phyloP scores from a whole-genome alignment of 1,140 invertebrate genomes.

The Nautilus pompilius region DNA sequence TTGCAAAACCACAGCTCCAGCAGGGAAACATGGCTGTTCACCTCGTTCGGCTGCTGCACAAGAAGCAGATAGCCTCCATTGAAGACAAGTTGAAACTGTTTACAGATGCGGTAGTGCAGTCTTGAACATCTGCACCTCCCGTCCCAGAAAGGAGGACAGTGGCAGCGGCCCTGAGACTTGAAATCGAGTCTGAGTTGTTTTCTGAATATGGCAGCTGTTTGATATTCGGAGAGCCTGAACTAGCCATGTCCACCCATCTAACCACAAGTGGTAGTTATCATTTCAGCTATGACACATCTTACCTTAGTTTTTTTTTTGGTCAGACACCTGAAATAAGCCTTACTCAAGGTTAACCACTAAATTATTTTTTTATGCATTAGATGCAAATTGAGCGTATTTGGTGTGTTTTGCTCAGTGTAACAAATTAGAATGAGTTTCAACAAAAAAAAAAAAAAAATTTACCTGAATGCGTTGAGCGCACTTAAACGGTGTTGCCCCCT shows the following conservation, averaged over 20 bases:
- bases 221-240: not conserved
- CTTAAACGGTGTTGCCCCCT: too few species aligned
- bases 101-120: constrained; percentile 12
- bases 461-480: too few species aligned
- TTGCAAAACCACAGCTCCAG: constrained; percentile 27
- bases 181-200: not conserved
- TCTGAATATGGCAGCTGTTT: not conserved
- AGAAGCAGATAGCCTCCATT: constrained; percentile 37
- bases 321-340: too few species aligned
- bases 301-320: too few species aligned
- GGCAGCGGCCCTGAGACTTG: not conserved
- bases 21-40: constrained; percentile 30
- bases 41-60: constrained; percentile 40
- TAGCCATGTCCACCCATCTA: not conserved
- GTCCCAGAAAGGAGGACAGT: not conserved
- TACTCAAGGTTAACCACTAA: too few species aligned
- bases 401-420: too few species aligned
- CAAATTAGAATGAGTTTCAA: too few species aligned
- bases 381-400: too few species aligned
- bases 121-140: not conserved
- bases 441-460: too few species aligned
- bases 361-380: too few species aligned
- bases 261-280: not conserved
- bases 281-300: not conserved
- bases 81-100: constrained; percentile 39